Percentiles rank a stretch among this genome's conserved stretches.
Evolutionary conservation across 2,797 vertebrate species (phyloP).

Genomic region (Simalia tracyae): DNA sequence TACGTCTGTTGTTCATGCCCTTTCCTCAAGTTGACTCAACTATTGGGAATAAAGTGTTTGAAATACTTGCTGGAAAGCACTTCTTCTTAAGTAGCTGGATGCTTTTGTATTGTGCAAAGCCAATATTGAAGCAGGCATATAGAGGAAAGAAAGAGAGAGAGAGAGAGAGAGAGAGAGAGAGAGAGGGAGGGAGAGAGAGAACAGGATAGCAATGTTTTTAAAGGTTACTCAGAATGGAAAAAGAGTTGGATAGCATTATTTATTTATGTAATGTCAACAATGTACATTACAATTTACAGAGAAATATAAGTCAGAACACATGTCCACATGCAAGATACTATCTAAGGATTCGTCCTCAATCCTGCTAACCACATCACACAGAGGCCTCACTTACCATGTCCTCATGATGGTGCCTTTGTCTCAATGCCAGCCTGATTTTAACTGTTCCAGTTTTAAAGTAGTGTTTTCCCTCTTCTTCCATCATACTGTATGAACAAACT

Average conservation of each 20-base stretch:
- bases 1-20: too few species aligned
- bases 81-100: background rate
- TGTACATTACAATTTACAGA: background rate
- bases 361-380: background rate
- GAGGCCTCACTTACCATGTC: too few species aligned
- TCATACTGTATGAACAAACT: too few species aligned
- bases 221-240: background rate
- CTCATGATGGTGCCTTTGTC: too few species aligned
- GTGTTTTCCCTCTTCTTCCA: too few species aligned
- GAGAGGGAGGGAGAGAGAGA: too few species aligned
- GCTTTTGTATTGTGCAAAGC: background rate
- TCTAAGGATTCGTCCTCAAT: background rate
- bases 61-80: background rate
- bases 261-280: background rate
- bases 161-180: too few species aligned
- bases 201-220: background rate
- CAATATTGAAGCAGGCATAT: background rate
- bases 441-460: too few species aligned
- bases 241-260: background rate
- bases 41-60: background rate
- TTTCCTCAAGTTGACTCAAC: background rate
- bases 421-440: too few species aligned
- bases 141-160: background rate
- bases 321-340: background rate
- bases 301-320: background rate